phyloP scores from a whole-genome alignment of 1,140 invertebrate genomes.

The Phymorhynchus buccinoides region DNA sequence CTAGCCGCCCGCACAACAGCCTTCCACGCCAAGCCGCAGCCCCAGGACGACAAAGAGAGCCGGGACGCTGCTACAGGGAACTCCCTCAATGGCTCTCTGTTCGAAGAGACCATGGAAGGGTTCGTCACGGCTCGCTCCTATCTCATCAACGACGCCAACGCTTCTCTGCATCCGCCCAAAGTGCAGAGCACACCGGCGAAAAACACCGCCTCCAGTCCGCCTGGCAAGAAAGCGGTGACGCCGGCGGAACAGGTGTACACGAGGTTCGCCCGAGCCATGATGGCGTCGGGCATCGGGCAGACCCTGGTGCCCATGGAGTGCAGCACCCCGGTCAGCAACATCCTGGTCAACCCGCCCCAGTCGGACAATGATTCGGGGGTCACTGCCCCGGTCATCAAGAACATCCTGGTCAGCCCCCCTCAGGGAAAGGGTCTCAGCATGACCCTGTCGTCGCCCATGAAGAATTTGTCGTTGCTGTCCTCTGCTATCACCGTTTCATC shows the following conservation, averaged over 20 bases:
- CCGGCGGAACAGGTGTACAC: slow-evolving; percentile 12
- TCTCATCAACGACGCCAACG: neutral
- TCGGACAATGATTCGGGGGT: neutral
- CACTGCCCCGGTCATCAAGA: slow-evolving; percentile 15
- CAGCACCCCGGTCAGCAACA: slow-evolving; percentile 8
- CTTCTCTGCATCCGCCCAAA: neutral
- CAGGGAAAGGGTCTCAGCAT: neutral
- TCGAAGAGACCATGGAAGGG: slow-evolving; percentile 28
- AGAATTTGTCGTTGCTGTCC: neutral
- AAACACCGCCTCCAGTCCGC: neutral
- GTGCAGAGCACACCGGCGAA: neutral
- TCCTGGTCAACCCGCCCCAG: slow-evolving; percentile 19
- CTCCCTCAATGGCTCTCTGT: slow-evolving; percentile 26
- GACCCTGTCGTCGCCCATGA: slow-evolving; percentile 4
- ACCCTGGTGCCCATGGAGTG: slow-evolving; percentile 12
- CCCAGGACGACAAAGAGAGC: neutral
- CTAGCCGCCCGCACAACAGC: neutral
- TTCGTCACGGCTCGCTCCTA: slow-evolving; percentile 34
- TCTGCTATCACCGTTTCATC: neutral
- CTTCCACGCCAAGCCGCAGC: neutral
- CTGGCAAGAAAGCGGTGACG: neutral
- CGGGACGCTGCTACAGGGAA: neutral
- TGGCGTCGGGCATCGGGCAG: slow-evolving; percentile 27
- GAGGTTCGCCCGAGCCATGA: slow-evolving; percentile 29
- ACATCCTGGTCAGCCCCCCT: slow-evolving; percentile 28